Evolutionary conservation across 92 coral and sea anemone species (phyloP).

Genomic region (Blastomussa wellsi): DNA sequence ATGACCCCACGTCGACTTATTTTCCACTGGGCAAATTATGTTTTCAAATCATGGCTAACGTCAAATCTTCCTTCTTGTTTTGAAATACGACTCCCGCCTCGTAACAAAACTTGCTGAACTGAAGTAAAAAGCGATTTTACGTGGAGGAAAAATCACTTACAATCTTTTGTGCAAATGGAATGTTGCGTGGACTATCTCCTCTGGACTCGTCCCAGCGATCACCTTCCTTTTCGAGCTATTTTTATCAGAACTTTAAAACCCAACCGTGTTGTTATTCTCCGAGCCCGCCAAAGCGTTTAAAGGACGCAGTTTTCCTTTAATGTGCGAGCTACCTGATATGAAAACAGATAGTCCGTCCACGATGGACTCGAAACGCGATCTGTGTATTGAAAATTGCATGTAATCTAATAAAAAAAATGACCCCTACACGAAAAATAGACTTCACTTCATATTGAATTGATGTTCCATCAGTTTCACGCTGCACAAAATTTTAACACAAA

Average conservation of each 20-base stretch:
- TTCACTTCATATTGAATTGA: not conserved
- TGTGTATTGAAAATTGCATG: slow-evolving; percentile 16
- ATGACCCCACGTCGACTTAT: slow-evolving; percentile 21
- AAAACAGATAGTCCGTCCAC: slow-evolving; percentile 16
- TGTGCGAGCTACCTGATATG: slow-evolving; percentile 42
- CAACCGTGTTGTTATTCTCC: not conserved
- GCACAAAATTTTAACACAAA: not conserved
- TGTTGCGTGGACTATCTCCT: not conserved
- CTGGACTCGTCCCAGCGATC: not conserved
- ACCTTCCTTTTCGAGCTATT: not conserved
- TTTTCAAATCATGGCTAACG: slow-evolving; percentile 16
- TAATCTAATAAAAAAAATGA: slow-evolving; percentile 10
- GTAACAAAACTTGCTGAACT: not conserved
- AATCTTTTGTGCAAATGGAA: not conserved
- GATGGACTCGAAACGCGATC: slow-evolving; percentile 32
- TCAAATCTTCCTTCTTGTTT: slow-evolving; percentile 25
- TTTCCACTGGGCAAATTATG: slow-evolving; percentile 2
- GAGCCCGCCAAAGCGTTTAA: not conserved
- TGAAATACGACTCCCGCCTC: slow-evolving; percentile 14
- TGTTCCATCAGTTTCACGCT: not conserved
- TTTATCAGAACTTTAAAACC: not conserved
- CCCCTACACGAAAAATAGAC: not conserved
- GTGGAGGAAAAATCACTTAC: not conserved
- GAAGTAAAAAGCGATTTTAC: not conserved
- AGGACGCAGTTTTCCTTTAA: slow-evolving; percentile 26